phyloP scores from a whole-genome alignment of 2,888 invertebrate species.

The Synergus umbraculus region DNA sequence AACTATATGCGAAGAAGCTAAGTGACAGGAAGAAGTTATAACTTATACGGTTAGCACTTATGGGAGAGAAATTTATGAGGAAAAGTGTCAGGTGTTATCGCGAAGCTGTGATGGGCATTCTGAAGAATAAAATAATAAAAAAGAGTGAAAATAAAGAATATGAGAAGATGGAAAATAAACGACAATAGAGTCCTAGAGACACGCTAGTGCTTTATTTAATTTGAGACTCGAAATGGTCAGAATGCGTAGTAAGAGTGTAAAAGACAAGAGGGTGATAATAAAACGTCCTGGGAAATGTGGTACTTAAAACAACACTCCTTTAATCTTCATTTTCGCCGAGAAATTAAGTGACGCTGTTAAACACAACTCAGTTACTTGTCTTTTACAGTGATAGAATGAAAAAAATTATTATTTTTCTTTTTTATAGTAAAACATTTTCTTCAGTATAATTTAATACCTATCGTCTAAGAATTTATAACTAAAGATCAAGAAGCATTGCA shows the following conservation, averaged over 20 bases:
- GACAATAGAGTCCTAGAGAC: background rate
- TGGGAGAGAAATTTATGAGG: background rate
- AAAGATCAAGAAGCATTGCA: conserved; percentile 1
- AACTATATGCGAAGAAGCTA: background rate
- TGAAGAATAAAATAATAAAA: background rate
- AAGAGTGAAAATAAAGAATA: background rate
- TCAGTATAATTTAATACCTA: background rate
- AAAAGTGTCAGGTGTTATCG: background rate
- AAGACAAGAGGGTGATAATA: conserved; percentile 19
- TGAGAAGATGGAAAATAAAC: background rate
- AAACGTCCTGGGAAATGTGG: background rate
- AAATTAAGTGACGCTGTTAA: background rate
- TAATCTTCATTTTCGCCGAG: background rate
- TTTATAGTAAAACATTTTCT: background rate
- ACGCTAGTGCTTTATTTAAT: conserved; percentile 69
- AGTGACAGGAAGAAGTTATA: background rate
- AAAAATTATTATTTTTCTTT: background rate
- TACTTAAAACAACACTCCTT: background rate
- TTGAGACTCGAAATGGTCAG: conserved; percentile 57
- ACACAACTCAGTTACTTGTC: conserved; percentile 1
- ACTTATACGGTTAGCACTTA: background rate
- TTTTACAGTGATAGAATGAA: background rate
- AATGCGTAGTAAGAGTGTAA: conserved; percentile 13
- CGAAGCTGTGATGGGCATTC: background rate
- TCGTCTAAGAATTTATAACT: background rate